phyloP scores from a whole-genome alignment of 2,797 vertebrate genomes.

The Siniperca obscura region DNA sequence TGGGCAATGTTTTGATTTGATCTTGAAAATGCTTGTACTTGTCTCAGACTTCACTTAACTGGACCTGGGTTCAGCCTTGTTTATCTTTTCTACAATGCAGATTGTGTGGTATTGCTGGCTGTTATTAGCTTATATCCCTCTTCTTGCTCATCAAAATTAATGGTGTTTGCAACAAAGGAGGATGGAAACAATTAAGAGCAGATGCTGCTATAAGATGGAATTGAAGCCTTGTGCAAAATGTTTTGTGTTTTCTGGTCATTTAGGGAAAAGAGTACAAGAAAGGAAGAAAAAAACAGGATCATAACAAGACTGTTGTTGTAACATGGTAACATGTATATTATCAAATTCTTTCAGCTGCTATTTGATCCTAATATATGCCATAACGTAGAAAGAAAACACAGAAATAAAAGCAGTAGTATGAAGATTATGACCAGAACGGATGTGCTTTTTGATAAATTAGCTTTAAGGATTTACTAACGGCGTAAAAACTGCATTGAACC shows the following conservation, averaged over 20 bases:
- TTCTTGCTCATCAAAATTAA: conserved; percentile 22
- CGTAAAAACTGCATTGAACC: not conserved
- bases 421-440: not conserved
- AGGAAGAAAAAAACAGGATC: not conserved
- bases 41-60: not conserved
- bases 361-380: not conserved
- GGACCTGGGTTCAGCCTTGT: not conserved
- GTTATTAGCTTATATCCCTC: conserved; percentile 1
- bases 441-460: not conserved
- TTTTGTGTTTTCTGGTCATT: not conserved
- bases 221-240: not conserved
- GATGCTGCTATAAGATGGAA: conserved; percentile 17
- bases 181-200: conserved; percentile 17
- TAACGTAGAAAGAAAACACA: not conserved
- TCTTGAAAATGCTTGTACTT: not conserved
- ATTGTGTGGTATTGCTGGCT: not conserved
- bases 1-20: not conserved
- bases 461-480: not conserved
- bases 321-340: not conserved
- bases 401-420: not conserved
- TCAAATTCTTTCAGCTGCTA: not conserved
- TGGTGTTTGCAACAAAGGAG: conserved; percentile 1
- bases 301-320: not conserved
- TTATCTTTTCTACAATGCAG: not conserved
- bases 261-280: not conserved